A percentile compares a stretch with the other conserved stretches of the same genome.
phyloP scores from a whole-genome alignment of 2,797 vertebrate species.

The Sarcophilus harrisii region DNA sequence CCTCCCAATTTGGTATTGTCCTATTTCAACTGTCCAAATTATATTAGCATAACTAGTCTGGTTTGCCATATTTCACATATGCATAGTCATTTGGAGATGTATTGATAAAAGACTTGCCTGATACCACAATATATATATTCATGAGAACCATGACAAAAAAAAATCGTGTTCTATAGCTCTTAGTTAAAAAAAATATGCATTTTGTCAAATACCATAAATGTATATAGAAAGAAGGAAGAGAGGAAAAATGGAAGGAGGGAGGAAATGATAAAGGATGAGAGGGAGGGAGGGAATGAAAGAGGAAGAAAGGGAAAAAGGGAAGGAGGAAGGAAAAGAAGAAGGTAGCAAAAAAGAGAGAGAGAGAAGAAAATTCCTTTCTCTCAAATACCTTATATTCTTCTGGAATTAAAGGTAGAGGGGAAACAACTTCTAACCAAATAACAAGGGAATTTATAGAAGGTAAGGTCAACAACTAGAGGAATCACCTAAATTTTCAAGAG shows the following conservation, averaged over 20 bases:
- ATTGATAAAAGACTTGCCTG: neutral
- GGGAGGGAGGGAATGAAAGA: too few species aligned
- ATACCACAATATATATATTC: slow-evolving; percentile 28
- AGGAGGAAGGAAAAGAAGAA: too few species aligned
- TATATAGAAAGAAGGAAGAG: neutral
- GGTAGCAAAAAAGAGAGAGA: neutral
- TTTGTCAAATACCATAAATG: neutral
- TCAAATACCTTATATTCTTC: neutral
- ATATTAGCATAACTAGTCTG: neutral
- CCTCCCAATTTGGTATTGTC: slow-evolving; percentile 19
- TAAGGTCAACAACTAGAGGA: neutral
- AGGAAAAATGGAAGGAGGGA: too few species aligned
- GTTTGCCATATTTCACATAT: slow-evolving; percentile 30
- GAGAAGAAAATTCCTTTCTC: neutral
- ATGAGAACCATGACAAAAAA: slow-evolving; percentile 19
- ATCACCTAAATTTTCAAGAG: neutral
- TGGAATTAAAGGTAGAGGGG: neutral
- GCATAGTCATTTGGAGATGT: neutral
- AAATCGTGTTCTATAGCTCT: neutral
- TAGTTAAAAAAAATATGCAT: neutral
- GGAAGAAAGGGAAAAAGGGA: neutral
- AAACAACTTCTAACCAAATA: neutral
- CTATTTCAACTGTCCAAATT: neutral
- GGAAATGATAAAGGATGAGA: too few species aligned
- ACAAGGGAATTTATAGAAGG: neutral